phyloP scores from a whole-genome alignment of 1,140 invertebrate species.

The Panulirus ornatus region DNA sequence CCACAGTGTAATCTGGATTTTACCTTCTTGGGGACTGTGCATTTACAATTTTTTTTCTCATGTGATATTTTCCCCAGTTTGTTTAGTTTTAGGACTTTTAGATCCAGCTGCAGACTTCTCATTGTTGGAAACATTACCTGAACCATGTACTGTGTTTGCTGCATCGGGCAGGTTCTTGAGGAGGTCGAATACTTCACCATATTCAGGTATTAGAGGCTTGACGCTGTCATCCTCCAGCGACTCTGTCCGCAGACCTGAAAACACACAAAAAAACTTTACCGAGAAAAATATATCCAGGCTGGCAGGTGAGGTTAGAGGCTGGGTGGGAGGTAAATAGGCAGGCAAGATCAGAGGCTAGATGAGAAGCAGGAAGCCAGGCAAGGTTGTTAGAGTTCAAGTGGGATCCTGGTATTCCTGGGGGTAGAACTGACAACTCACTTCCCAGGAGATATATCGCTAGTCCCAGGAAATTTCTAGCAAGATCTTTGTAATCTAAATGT shows the following conservation, averaged over 20 bases:
- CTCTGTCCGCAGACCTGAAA: slow-evolving; percentile 29
- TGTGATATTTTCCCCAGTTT: background rate
- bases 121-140: background rate
- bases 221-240: slow-evolving; percentile 38
- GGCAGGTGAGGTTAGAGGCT: too few species aligned
- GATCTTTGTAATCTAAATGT: too few species aligned
- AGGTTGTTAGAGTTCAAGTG: too few species aligned
- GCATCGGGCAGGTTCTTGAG: slow-evolving; percentile 46
- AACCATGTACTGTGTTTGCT: background rate
- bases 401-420: too few species aligned
- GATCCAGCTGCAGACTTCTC: background rate
- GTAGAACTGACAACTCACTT: too few species aligned
- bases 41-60: background rate
- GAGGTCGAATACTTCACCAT: slow-evolving; percentile 52
- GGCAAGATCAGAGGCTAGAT: too few species aligned
- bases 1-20: background rate
- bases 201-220: slow-evolving; percentile 33
- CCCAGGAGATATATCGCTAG: too few species aligned
- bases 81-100: background rate
- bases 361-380: too few species aligned
- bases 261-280: too few species aligned
- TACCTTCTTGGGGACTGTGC: background rate
- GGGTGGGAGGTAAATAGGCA: too few species aligned
- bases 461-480: too few species aligned
- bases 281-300: too few species aligned